Base-by-base conservation (phyloP, 1,140 invertebrate species). In the Drosophila nebulosa region DNA sequence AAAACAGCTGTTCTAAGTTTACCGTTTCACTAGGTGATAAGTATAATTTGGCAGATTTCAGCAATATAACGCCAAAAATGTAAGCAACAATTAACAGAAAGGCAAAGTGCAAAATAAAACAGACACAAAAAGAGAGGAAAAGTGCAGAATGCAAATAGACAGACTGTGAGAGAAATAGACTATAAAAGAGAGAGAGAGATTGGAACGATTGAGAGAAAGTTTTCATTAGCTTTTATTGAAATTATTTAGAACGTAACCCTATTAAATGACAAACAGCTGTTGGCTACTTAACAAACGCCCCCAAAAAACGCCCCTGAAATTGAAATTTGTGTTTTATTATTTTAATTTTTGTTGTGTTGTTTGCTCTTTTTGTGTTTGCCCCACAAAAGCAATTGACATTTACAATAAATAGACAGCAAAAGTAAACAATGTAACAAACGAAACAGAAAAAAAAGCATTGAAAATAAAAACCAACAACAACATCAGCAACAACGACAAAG, bases 211-310 rank as follows among this genome's bases (percentile, higher is more conserved):
- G 36, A 56, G 22, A 27, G 59, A 55, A n/a, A 63, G 51, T 27
- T 51, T 14, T 59, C 52, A 42, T 32, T 30, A 18, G 46, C 24
- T 63, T 69, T 76, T 85, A 74, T 80, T 68, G 55, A 26, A 57
- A 62, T 27, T 69, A 78, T 88, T 78, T 69, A 64, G 81, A 86
- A 86, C 81, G 83, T 78, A 86, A 86, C 83, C 74, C 78, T 73
- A 21, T 46, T 84, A 79, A 55, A 64, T 68, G 52, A 16, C n/a
- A 30, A 7, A 7, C 69, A 59, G 42, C 71, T 79, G 58, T 76
- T 32, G 30, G 12, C 30, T 32, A 32, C 30, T 68, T 67, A 61
- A 64, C 53, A 65, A 56, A 66, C 61, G 52, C 26, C 14, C n/a
- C 24, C 24, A 4, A 55, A 30, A 32, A 16, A 55, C 52, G 52